Conservation (phyloP, 2,797 vertebrate species). For the Myotis planiceps region DNA sequence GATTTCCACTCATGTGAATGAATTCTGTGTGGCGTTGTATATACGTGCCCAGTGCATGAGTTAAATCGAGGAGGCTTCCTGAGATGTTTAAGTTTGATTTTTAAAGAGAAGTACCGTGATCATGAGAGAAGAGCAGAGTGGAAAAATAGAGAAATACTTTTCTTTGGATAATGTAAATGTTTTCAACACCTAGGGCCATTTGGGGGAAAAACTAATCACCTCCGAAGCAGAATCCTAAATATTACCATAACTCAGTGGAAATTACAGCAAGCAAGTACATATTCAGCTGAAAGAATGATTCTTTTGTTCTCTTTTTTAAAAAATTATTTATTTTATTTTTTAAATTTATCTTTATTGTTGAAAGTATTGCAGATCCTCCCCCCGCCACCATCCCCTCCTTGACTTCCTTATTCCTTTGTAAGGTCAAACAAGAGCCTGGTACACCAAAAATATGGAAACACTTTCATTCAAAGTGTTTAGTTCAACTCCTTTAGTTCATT, state of each 20-base stretch:
- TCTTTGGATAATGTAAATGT: background rate
- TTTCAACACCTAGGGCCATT: background rate
- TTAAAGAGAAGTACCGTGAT: background rate
- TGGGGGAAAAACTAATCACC: constrained; percentile 58
- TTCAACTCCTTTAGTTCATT: too few species aligned
- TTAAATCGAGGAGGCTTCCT: background rate
- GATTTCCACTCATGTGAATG: background rate
- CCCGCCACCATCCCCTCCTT: too few species aligned
- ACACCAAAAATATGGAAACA: constrained; percentile 64
- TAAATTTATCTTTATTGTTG: too few species aligned
- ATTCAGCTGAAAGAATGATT: background rate
- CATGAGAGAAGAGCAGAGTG: background rate
- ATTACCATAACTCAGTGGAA: background rate
- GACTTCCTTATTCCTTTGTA: constrained; percentile 48
- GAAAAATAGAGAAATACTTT: constrained; percentile 20
- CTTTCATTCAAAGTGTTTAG: constrained; percentile 13
- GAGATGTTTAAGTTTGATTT: background rate
- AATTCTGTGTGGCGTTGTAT: background rate
- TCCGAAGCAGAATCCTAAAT: constrained; percentile 57
- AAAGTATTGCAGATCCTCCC: too few species aligned
- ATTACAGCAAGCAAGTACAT: background rate
- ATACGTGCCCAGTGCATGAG: too few species aligned
- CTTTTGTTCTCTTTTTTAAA: constrained; percentile 44
- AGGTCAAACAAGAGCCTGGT: constrained; percentile 4
- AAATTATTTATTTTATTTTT: too few species aligned